These are phyloP conservation scores for Drosophila repletoides DNA, from an alignment of 1,140 invertebrate species.

Conservation along the genomic window DNA sequence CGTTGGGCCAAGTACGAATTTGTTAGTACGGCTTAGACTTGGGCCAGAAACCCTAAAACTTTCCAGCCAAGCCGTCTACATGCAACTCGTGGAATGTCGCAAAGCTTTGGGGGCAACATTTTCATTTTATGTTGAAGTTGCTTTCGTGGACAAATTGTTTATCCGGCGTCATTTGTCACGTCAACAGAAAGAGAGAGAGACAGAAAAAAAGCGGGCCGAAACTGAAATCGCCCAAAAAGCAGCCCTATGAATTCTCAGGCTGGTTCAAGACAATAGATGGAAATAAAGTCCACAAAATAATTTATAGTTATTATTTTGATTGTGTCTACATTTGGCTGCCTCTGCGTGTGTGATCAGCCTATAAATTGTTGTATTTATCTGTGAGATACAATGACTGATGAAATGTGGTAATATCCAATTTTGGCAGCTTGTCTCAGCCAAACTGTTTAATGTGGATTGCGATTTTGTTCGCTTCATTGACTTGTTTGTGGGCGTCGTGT, in stretches of 20 bases:
- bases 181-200: constrained; percentile 5
- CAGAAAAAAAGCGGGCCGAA: too few species aligned
- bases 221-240: not conserved
- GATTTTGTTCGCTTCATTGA: constrained; percentile 3
- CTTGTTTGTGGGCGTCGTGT: constrained; percentile 36
- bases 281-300: constrained; percentile 33
- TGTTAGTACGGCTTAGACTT: constrained; percentile 7
- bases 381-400: constrained; percentile 20
- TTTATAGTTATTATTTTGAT: constrained; percentile 53
- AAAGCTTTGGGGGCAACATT: constrained; percentile 34
- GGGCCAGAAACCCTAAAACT: constrained; percentile 21
- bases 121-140: constrained; percentile 26
- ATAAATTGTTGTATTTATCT: constrained; percentile 60
- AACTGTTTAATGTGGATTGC: constrained; percentile 9
- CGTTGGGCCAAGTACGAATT: constrained; percentile 4
- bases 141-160: constrained; percentile 39
- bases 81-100: constrained; percentile 5
- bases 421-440: constrained; percentile 55
- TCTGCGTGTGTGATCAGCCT: constrained; percentile 34
- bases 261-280: constrained; percentile 8
- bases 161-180: constrained; percentile 30
- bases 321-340: constrained; percentile 27
- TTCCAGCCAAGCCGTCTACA: not conserved
- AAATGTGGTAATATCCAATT: constrained; percentile 56
- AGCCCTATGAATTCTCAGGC: constrained; percentile 23